Conservation (phyloP, 2,888 invertebrate species). For the Pseudolycoriella hygida region DNA sequence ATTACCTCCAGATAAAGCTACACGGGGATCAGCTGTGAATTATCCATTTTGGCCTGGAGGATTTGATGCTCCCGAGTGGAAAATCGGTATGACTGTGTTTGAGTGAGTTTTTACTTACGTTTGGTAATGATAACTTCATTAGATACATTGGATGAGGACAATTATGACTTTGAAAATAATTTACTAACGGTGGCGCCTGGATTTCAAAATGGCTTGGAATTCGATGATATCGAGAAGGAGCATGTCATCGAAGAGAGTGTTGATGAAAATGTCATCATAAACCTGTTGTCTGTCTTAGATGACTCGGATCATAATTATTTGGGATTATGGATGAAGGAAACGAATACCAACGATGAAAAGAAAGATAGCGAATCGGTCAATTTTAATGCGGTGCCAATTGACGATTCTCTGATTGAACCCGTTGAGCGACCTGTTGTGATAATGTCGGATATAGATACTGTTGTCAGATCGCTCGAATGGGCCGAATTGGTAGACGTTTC, state of each 20-base stretch:
- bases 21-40: slow-evolving; percentile 60
- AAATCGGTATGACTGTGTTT: too few relatives aligned
- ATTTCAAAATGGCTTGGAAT: slow-evolving; percentile 38
- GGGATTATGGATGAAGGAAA: slow-evolving; percentile 19
- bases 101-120: too few relatives aligned
- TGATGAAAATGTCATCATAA: slow-evolving; percentile 14
- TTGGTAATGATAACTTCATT: too few relatives aligned
- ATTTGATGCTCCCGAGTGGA: slow-evolving; percentile 36
- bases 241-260: slow-evolving; percentile 13
- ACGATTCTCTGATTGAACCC: slow-evolving; percentile 6
- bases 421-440: slow-evolving; percentile 45
- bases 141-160: slow-evolving; percentile 24
- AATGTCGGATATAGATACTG: slow-evolving; percentile 37
- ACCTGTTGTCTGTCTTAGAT: slow-evolving; percentile 20
- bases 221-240: slow-evolving; percentile 24
- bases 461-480: slow-evolving; percentile 53
- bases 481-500: slow-evolving; percentile 74
- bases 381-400: slow-evolving; percentile 1
- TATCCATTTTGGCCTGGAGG: slow-evolving; percentile 82
- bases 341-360: neutral
- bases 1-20: slow-evolving; percentile 46
- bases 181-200: slow-evolving; percentile 49
- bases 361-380: neutral
- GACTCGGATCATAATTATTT: slow-evolving; percentile 22
- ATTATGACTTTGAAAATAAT: slow-evolving; percentile 27